Conservation (phyloP, 2,797 vertebrate genomes). For the Bovichtus variegatus region DNA sequence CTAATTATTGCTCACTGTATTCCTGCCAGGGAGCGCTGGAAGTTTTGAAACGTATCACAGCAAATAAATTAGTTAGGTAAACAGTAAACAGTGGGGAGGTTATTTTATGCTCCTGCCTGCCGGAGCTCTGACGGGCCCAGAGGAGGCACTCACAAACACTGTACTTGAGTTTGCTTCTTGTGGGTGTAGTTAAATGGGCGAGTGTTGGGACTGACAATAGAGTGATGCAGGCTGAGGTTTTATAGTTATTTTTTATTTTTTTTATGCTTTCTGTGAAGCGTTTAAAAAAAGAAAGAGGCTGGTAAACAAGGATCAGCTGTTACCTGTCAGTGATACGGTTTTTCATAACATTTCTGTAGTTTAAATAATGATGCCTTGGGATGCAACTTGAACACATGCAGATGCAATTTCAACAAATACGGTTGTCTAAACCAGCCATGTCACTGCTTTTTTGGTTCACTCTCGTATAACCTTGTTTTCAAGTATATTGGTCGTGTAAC, state of each 20-base stretch:
- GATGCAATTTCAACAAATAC: background rate
- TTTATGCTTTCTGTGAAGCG: background rate
- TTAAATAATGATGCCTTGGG: background rate
- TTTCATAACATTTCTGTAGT: background rate
- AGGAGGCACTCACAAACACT: slow-evolving; percentile 1
- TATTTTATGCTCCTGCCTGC: slow-evolving; percentile 32
- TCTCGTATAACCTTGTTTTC: background rate
- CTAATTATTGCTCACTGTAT: slow-evolving; percentile 35
- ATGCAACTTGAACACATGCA: background rate
- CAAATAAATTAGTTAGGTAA: slow-evolving; percentile 52
- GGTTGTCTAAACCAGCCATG: background rate
- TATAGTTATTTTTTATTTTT: too few species aligned
- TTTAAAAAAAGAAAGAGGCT: background rate
- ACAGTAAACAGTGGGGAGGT: slow-evolving; percentile 44
- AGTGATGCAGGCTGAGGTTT: background rate
- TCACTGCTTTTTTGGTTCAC: too few species aligned
- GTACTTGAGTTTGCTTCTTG: background rate
- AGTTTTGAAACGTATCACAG: slow-evolving; percentile 45
- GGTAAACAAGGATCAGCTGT: background rate
- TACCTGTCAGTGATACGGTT: background rate
- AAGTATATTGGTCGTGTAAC: background rate
- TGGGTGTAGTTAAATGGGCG: slow-evolving; percentile 18
- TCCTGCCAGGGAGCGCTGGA: slow-evolving; percentile 16
- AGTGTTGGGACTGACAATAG: background rate
- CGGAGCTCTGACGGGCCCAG: background rate